Base-by-base conservation (phyloP, 2,797 vertebrate genomes). In the Alfaro cultratus region DNA sequence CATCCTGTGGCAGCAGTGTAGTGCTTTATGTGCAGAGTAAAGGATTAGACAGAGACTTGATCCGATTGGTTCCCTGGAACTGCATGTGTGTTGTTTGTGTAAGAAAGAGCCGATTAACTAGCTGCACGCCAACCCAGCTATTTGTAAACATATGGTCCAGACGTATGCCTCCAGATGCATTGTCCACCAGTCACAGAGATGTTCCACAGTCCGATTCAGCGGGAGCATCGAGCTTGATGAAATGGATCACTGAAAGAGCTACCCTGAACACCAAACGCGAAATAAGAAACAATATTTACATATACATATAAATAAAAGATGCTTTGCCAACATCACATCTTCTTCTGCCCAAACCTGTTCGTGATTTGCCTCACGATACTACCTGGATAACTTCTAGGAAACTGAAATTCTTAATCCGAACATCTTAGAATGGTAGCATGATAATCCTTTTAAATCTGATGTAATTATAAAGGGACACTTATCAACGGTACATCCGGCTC, bases 51-150 rank as follows among this genome's bases (percentile, higher is more conserved):
- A 49, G 5, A 0, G 46, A 77, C 76, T 86, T 78, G 80, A 89
- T 85, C 85, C 11, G 70, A 84, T 77, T 85, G 73, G 74, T 81
- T 82, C 41, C 51, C 74, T 62, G 80, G 74, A 78, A 80, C 45
- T 84, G 73, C 55, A 70, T 87, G 87, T 73, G 85, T 79, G 86
- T 86, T 88, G 87, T 92, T 91, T 91, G 82, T 80, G 83, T 80
- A 83, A 72, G 77, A 81, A 75, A 88, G 91, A 93, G 93, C 90
- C 82, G 86, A 94, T 95, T 95, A 94, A 85, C 90, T 55, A 75
- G 87, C 83, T 80, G 85, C 78, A 85, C 74, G 86, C 78, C 73
- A 77, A 53, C 83, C 68, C 82, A 77, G 51, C 49, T 77, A 46
- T 84, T 80, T 67, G 29, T 91, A 90, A 94, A 93, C 93, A 94